These are phyloP conservation scores for Nematolebias whitei DNA, from an alignment of 2,113 vertebrate genomes.

Conservation along the genomic window DNA sequence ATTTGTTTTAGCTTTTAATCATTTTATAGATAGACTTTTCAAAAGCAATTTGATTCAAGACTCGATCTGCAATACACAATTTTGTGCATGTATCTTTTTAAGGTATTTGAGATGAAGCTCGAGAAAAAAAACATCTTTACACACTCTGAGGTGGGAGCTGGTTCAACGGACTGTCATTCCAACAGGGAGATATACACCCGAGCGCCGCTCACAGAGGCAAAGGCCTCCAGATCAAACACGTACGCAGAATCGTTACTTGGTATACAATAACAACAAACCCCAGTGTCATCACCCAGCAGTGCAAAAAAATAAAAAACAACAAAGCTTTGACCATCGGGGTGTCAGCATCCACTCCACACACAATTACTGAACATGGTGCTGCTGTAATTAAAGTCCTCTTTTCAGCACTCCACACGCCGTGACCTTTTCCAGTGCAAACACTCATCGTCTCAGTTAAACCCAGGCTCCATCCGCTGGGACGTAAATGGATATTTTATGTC, in stretches of 20 bases:
- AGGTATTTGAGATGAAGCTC: neutral
- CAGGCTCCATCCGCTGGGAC: slow-evolving; percentile 30
- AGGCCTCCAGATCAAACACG: slow-evolving; percentile 34
- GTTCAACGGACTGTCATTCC: slow-evolving; percentile 53
- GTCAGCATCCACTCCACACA: slow-evolving; percentile 50
- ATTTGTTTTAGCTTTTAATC: too few relatives aligned
- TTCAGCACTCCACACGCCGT: slow-evolving; percentile 48
- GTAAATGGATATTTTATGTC: slow-evolving; percentile 37
- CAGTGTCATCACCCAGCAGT: slow-evolving; percentile 26
- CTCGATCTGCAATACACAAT: too few relatives aligned
- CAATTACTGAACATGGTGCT: slow-evolving; percentile 56
- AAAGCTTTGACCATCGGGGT: slow-evolving; percentile 35
- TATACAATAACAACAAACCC: slow-evolving; percentile 12
- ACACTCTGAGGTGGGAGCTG: slow-evolving; percentile 52
- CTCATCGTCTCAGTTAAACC: slow-evolving; percentile 59
- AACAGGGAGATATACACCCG: slow-evolving; percentile 42
- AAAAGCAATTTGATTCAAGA: too few relatives aligned
- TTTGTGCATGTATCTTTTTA: neutral
- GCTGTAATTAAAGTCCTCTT: slow-evolving; percentile 68
- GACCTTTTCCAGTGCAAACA: slow-evolving; percentile 72
- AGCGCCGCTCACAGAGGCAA: slow-evolving; percentile 26
- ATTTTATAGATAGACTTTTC: neutral
- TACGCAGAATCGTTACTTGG: slow-evolving; percentile 16
- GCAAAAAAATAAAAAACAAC: slow-evolving; percentile 32
- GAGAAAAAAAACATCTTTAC: slow-evolving; percentile 33